Base-by-base conservation (phyloP, 2,797 vertebrate genomes). In the Bradypus variegatus region DNA sequence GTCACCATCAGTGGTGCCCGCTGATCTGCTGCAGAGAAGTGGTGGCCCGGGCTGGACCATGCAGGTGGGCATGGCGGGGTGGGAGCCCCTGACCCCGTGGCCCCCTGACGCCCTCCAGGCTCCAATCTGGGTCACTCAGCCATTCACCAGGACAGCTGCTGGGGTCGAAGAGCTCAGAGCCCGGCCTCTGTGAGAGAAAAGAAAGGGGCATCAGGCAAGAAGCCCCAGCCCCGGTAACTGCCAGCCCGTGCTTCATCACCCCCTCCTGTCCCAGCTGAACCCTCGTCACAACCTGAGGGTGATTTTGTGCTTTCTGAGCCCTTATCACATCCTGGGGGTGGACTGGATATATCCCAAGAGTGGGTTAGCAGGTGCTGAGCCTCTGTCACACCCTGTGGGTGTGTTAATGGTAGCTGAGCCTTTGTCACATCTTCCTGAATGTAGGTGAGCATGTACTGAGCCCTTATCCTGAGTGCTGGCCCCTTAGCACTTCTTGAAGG, bases 21-120 rank as follows among this genome's bases (percentile, higher is more conserved):
- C 95, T 72, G 2, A 96, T 93, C 0, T 96, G 96, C 73, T 96
- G 97, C 64, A 95, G 87, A 80, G 95, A 96, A 65, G 91, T 95
- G 64, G 92, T 85, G 58, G 88, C 69, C 76, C 85, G 92, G 75
- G 78, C 89, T 3, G 86, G 94, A 12, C 93, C 45, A 0, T 86
- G 93, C 0, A 64, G 77, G 41, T 95, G 93, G 25, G 91, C 4
- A 0, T 84, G 65, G 76, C 15, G 64, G 67, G 86, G 45, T 3
- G 60, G 64, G 76, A 76, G 58, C 1, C 65, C 81, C 72, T 36
- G 96, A 29, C 78, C 92, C 89, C 78, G 70, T 1, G 92, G 86
- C 0, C 86, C 94, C 89, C 94, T n/a, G 76, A 93, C 23, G 0
- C 76, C 85, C 31, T 96, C 96, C 21, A 6, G 19, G 78, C 91